Evolutionary conservation across 2,797 vertebrate species (phyloP).

Genomic region (Sebastes elongatus): DNA sequence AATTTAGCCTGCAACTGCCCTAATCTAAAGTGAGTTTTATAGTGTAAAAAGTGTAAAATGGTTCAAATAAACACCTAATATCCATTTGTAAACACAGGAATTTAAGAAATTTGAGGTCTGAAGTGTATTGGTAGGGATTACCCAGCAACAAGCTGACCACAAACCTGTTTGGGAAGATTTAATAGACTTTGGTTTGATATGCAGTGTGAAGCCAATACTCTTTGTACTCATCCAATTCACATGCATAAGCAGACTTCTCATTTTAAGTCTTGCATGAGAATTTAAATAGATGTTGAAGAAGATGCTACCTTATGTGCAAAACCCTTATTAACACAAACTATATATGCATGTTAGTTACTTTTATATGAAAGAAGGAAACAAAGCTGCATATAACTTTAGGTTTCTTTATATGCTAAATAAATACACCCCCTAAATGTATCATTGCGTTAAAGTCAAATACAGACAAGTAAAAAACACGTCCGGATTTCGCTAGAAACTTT

Average conservation of each 20-base stretch:
- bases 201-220: background rate
- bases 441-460: background rate
- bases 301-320: background rate
- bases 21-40: background rate
- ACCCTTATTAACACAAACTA: background rate
- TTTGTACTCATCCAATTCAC: background rate
- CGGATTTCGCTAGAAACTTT: conserved; percentile 60
- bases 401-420: background rate
- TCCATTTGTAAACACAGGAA: background rate
- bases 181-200: background rate
- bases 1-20: background rate
- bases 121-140: background rate
- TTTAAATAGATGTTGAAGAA: background rate
- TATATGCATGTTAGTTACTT: background rate
- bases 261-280: background rate
- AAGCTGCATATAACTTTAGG: too few species aligned
- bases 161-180: background rate
- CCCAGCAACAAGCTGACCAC: background rate
- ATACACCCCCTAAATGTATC: background rate
- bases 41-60: background rate
- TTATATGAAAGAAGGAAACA: background rate
- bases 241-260: background rate
- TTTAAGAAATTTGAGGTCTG: background rate
- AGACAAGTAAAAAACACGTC: background rate
- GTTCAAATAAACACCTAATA: background rate